phyloP scores from a whole-genome alignment of 2,888 invertebrate species.

The Flexamia atlantica region DNA sequence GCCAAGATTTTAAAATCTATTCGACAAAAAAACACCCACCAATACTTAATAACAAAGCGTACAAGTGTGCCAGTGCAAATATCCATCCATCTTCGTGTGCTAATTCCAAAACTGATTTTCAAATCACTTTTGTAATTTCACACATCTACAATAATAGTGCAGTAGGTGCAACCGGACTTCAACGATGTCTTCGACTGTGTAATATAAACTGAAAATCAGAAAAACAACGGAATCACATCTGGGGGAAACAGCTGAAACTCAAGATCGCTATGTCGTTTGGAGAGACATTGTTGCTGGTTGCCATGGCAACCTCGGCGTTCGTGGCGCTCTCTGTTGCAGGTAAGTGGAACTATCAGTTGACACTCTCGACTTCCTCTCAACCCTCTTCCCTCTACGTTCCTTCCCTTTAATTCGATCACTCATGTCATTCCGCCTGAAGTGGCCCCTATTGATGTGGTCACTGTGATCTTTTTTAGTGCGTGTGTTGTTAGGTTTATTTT shows the following conservation, averaged over 20 bases:
- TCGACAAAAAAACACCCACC: too few relatives aligned
- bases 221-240: too few relatives aligned
- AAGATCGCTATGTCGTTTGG: neutral
- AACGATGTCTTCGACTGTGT: neutral
- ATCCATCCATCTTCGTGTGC: neutral
- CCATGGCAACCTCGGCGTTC: conserved; percentile 7
- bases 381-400: neutral
- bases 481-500: neutral
- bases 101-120: neutral
- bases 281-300: conserved; percentile 10
- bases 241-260: neutral
- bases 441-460: conserved; percentile 28
- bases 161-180: neutral
- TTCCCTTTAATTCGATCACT: conserved; percentile 42
- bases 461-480: neutral
- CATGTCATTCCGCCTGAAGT: neutral
- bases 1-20: too few relatives aligned
- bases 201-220: too few relatives aligned
- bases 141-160: neutral
- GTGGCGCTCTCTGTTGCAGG: conserved; percentile 21
- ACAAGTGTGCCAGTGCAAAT: neutral
- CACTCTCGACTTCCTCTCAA: neutral
- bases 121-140: neutral
- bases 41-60: neutral
- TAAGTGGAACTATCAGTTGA: conserved; percentile 44